Percentiles rank a stretch among this genome's conserved stretches.
Evolutionary conservation across 2,888 invertebrate genomes (phyloP).

Genomic region (Acanthosepion lycidas): DNA sequence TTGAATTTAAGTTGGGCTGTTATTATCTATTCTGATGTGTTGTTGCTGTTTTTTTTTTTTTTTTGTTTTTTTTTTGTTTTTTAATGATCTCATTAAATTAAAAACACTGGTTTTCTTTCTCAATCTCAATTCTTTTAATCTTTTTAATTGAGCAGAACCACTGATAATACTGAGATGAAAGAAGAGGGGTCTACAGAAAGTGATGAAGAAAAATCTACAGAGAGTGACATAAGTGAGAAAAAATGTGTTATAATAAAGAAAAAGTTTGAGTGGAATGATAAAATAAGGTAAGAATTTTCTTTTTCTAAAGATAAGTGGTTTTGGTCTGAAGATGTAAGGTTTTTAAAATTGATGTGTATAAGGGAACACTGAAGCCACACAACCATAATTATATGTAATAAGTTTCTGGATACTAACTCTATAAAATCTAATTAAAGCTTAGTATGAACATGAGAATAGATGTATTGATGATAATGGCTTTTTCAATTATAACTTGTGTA

Average conservation of each 20-base stretch:
- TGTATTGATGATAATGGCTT: too few species aligned
- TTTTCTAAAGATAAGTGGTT: background rate
- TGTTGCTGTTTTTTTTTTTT: background rate
- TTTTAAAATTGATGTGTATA: too few species aligned
- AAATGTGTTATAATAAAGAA: slow-evolving; percentile 81
- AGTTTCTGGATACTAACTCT: too few species aligned
- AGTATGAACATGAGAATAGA: too few species aligned
- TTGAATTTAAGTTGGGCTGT: background rate
- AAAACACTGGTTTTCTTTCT: too few species aligned
- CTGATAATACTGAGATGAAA: slow-evolving; percentile 54
- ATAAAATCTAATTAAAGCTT: too few species aligned
- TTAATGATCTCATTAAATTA: background rate
- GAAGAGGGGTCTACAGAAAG: slow-evolving; percentile 71
- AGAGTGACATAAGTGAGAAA: slow-evolving; percentile 70
- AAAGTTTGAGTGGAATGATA: slow-evolving; percentile 84
- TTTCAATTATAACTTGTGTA: too few species aligned
- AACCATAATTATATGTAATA: too few species aligned
- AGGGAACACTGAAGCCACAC: too few species aligned
- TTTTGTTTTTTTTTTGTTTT: background rate
- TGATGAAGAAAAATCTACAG: slow-evolving; percentile 65
- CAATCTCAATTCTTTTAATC: too few species aligned
- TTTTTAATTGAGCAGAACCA: background rate
- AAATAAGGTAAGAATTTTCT: slow-evolving; percentile 77
- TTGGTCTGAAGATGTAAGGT: too few species aligned
- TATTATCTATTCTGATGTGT: background rate